A percentile compares a stretch with the other conserved stretches of the same genome.
These are phyloP conservation scores for Calycopis cecrops DNA, from an alignment of 1,140 invertebrate genomes.

Conservation along the genomic window DNA sequence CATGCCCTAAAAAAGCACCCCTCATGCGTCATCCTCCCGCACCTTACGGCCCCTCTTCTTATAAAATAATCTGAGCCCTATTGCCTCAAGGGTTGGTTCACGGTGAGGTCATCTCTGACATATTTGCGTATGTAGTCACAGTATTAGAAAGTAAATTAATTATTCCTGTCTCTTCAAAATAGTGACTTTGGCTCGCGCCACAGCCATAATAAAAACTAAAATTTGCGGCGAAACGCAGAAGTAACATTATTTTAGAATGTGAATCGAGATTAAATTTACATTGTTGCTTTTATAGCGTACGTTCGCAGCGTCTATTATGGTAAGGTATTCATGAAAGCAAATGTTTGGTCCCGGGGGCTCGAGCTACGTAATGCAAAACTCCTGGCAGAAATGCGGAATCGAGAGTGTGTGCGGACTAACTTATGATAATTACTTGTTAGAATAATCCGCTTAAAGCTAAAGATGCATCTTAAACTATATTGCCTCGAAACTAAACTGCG, in stretches of 20 bases:
- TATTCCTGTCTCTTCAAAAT: too few species aligned
- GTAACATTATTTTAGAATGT: constrained; percentile 46
- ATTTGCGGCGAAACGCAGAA: constrained; percentile 27
- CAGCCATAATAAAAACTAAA: constrained; percentile 23
- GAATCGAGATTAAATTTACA: constrained; percentile 68
- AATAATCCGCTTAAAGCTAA: constrained; percentile 44
- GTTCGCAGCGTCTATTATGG: constrained; percentile 54
- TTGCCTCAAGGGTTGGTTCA: too few species aligned
- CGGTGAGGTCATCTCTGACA: too few species aligned
- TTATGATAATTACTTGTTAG: constrained; percentile 62
- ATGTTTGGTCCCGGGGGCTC: constrained; percentile 57
- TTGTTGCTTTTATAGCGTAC: constrained; percentile 58
- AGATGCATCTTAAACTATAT: constrained; percentile 15
- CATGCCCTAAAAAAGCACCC: too few species aligned
- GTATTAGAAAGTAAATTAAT: too few species aligned
- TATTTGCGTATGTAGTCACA: too few species aligned
- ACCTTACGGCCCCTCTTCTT: too few species aligned
- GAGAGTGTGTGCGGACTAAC: constrained; percentile 39
- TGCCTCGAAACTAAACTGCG: neutral
- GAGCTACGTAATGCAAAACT: constrained; percentile 35
- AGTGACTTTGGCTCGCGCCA: too few species aligned
- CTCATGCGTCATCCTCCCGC: too few species aligned
- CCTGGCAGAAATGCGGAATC: constrained; percentile 44
- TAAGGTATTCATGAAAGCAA: constrained; percentile 70
- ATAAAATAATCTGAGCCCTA: too few species aligned